Conservation (phyloP, 2,113 vertebrate genomes). For the Zosterops pallidus region DNA sequence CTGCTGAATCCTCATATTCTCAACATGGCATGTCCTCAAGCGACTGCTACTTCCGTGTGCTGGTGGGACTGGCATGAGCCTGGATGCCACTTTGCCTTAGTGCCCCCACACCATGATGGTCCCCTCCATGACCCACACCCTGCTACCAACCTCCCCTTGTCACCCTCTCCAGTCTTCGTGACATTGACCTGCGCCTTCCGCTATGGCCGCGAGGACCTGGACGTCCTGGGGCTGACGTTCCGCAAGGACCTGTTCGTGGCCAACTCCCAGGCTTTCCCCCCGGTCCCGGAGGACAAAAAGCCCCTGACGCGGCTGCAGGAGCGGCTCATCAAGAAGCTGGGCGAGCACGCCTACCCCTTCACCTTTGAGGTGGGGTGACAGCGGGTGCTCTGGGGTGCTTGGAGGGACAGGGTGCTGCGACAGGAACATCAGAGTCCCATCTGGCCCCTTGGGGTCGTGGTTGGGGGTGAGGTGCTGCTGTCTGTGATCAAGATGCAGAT, state of each 20-base stretch:
- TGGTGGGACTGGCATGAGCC: background rate
- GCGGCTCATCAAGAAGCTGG: constrained; percentile 92
- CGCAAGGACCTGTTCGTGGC: constrained; percentile 93
- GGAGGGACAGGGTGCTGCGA: accelerated
- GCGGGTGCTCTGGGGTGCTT: accelerated
- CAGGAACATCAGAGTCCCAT: background rate
- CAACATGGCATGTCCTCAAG: background rate
- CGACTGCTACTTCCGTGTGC: background rate
- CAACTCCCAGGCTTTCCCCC: constrained; percentile 90
- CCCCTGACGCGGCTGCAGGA: constrained; percentile 90
- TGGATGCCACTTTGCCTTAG: background rate
- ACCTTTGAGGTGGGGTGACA: constrained; percentile 83
- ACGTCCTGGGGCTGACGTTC: constrained; percentile 93
- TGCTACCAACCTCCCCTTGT: background rate
- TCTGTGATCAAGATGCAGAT: background rate
- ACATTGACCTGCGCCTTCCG: constrained; percentile 95
- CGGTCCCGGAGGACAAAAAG: constrained; percentile 82
- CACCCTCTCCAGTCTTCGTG: constrained; percentile 82
- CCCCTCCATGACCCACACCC: background rate
- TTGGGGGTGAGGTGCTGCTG: background rate
- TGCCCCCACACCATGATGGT: background rate
- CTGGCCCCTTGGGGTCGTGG: background rate
- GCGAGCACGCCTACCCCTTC: constrained; percentile 93
- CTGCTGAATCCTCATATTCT: background rate
- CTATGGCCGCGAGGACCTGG: constrained; percentile 93